Conservation (phyloP, 30 jellyfish, hydroid and myxozoan genomes). For the Haliclystus octoradiatus region DNA sequence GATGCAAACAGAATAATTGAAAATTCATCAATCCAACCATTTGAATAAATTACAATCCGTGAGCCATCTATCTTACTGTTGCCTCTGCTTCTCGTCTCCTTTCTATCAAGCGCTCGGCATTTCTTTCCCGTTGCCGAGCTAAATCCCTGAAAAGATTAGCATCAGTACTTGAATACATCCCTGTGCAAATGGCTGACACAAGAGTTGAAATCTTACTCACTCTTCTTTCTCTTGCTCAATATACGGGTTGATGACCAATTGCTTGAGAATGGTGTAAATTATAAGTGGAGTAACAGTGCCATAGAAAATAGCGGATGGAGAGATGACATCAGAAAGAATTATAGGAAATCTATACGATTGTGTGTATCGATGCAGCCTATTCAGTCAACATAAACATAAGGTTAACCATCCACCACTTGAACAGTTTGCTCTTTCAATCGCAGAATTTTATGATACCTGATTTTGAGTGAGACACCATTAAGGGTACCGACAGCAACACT, state of each 20-base stretch:
- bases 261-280: conserved; percentile 52
- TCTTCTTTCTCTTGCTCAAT: conserved; percentile 52
- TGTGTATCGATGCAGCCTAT: conserved; percentile 70
- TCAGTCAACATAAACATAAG: not conserved
- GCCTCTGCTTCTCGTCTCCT: conserved; percentile 64
- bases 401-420: not conserved
- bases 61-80: conserved; percentile 60
- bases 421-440: not conserved
- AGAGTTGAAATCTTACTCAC: conserved; percentile 15
- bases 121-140: conserved; percentile 24
- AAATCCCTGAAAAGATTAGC: conserved; percentile 4
- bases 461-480: conserved; percentile 77
- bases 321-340: conserved; percentile 54
- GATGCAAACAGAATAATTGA: too few relatives aligned
- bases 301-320: conserved; percentile 83
- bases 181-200: conserved; percentile 12
- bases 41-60: too few relatives aligned
- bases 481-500: conserved; percentile 67
- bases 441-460: conserved; percentile 33
- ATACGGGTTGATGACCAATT: conserved; percentile 55
- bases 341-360: conserved; percentile 83
- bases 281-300: conserved; percentile 74
- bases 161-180: not conserved
- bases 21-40: too few relatives aligned
- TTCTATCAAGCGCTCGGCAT: conserved; percentile 50